These are phyloP conservation scores for Heliconius ethilla DNA, from an alignment of 2,888 invertebrate genomes.

Conservation along the genomic window DNA sequence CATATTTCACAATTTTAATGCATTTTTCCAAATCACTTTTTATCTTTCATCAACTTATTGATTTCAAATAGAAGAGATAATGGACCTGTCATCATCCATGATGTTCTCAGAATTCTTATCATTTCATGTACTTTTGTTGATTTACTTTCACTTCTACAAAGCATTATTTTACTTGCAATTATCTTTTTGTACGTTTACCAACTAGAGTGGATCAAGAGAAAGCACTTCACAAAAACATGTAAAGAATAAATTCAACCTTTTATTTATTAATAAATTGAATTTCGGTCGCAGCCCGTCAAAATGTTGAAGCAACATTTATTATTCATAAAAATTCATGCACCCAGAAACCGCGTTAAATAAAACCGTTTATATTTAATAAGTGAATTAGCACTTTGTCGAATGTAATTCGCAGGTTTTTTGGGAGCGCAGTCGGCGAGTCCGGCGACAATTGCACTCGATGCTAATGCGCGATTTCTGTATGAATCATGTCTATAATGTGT, in stretches of 20 bases:
- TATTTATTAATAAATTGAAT: conserved; percentile 10
- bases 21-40: not conserved
- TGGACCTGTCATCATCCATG: conserved; percentile 3
- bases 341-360: conserved; percentile 4
- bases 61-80: not conserved
- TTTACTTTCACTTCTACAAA: conserved; percentile 25
- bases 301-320: conserved; percentile 20
- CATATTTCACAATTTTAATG: not conserved
- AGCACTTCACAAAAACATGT: conserved; percentile 26
- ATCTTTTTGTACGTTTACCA: conserved; percentile 21
- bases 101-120: conserved; percentile 15
- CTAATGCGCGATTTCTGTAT: conserved; percentile 25
- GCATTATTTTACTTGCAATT: conserved; percentile 20
- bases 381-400: conserved; percentile 9
- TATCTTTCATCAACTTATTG: not conserved
- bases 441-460: conserved; percentile 25
- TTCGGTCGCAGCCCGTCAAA: conserved; percentile 22
- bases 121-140: conserved; percentile 13
- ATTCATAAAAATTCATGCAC: conserved; percentile 15
- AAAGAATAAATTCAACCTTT: conserved; percentile 24
- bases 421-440: conserved; percentile 12
- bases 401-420: conserved; percentile 4
- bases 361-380: conserved; percentile 9
- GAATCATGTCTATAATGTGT: conserved; percentile 44
- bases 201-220: conserved; percentile 29